Evolutionary conservation across 2,797 vertebrate species (phyloP).

Genomic region (Sebastiscus tertius): DNA sequence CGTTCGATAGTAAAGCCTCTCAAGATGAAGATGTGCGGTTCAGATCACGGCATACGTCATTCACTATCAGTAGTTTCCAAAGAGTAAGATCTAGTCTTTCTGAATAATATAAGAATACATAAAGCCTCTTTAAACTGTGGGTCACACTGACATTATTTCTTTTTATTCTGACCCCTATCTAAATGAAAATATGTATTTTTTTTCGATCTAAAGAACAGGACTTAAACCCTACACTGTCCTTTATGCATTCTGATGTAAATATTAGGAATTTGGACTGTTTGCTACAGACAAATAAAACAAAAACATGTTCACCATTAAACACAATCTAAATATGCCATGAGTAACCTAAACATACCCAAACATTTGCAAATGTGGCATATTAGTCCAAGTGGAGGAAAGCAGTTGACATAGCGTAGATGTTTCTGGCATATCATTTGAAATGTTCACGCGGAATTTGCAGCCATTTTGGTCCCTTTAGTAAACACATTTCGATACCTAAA

Average conservation of each 20-base stretch:
- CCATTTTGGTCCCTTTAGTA: not conserved
- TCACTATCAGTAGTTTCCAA: not conserved
- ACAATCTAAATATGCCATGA: not conserved
- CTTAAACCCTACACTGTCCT: not conserved
- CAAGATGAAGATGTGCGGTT: conserved; percentile 25
- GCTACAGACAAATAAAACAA: not conserved
- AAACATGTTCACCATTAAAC: not conserved
- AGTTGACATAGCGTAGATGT: not conserved
- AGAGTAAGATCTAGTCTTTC: not conserved
- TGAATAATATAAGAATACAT: not conserved
- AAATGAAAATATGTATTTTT: not conserved
- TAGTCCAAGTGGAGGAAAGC: not conserved
- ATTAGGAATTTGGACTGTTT: not conserved
- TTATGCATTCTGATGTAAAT: not conserved
- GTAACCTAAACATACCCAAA: not conserved
- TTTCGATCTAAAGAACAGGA: not conserved
- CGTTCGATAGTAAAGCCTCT: conserved; percentile 17
- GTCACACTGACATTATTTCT: not conserved
- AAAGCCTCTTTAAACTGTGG: not conserved
- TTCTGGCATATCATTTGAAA: not conserved
- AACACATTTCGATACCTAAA: not conserved
- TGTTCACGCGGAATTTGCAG: too few relatives aligned
- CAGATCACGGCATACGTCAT: not conserved
- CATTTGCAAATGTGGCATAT: not conserved
- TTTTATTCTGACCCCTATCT: not conserved